phyloP scores from a whole-genome alignment of 2,797 vertebrate genomes.

The Lutjanus argentimaculatus region DNA sequence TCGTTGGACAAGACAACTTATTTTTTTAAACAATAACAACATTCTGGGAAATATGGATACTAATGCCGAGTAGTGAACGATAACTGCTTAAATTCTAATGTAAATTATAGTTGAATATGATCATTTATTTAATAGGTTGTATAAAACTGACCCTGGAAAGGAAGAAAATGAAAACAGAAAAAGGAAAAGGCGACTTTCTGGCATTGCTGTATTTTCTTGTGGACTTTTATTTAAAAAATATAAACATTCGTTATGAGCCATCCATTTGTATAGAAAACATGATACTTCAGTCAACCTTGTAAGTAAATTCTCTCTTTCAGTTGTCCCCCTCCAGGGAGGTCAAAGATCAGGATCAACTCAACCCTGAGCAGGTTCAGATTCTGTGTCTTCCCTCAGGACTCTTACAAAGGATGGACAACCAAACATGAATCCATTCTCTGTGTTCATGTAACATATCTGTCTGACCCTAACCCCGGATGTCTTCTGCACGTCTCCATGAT shows the following conservation, averaged over 20 bases:
- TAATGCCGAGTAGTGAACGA: no score
- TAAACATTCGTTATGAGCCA: background rate
- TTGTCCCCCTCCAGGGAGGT: slow-evolving; percentile 31
- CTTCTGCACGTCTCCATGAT: background rate
- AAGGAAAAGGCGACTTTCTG: background rate
- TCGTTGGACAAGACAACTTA: no score
- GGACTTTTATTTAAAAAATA: background rate
- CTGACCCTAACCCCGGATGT: background rate
- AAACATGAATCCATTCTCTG: slow-evolving; percentile 24
- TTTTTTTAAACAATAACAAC: no score
- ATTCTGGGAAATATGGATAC: no score
- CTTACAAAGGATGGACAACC: slow-evolving; percentile 11
- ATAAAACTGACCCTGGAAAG: background rate
- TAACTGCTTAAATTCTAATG: no score
- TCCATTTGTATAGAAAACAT: slow-evolving; percentile 17
- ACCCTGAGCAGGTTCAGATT: slow-evolving; percentile 31
- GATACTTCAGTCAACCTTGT: slow-evolving; percentile 32
- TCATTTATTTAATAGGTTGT: background rate
- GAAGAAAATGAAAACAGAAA: slow-evolving; percentile 4
- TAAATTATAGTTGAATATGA: background rate
- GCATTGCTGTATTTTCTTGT: background rate
- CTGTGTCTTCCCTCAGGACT: slow-evolving; percentile 30
- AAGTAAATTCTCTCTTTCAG: slow-evolving; percentile 35
- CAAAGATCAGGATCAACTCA: slow-evolving; percentile 52
- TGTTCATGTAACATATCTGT: slow-evolving; percentile 8